These are phyloP conservation scores for Tholera decimalis DNA, from an alignment of 2,888 invertebrate species.

Conservation along the genomic window DNA sequence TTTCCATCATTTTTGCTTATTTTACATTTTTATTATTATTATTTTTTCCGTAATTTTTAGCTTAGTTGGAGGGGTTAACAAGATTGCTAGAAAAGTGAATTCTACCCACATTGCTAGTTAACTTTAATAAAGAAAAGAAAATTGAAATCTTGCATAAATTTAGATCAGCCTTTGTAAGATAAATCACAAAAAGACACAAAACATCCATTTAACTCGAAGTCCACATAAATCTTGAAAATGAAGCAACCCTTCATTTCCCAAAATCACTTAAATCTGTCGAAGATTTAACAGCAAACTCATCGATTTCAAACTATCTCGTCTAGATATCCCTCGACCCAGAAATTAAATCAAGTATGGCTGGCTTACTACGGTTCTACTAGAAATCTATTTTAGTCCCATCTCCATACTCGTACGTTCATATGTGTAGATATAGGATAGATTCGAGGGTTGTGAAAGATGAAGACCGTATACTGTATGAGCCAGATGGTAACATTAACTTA, in stretches of 20 bases:
- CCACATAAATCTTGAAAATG: not conserved
- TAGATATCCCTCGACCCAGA: constrained; percentile 47
- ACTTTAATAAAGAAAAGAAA: too few species aligned
- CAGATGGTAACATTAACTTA: not conserved
- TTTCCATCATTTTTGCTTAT: too few species aligned
- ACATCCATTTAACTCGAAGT: not conserved
- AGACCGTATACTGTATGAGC: not conserved
- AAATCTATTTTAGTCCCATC: constrained; percentile 40
- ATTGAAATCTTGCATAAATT: too few species aligned
- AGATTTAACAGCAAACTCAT: constrained; percentile 34
- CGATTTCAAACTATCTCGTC: constrained; percentile 22
- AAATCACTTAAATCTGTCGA: not conserved
- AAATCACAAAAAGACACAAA: too few species aligned
- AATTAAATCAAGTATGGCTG: constrained; percentile 55
- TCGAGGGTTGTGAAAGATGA: constrained; percentile 14
- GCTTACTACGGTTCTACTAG: constrained; percentile 22
- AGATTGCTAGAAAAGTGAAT: too few species aligned
- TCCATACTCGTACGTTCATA: not conserved
- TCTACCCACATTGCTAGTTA: too few species aligned
- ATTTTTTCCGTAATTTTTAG: too few species aligned
- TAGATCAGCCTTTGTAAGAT: too few species aligned
- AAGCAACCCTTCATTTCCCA: not conserved
- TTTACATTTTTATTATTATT: too few species aligned
- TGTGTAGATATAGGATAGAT: not conserved
- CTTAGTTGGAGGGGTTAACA: too few species aligned